phyloP scores from a whole-genome alignment of 2,113 vertebrate genomes.

The Syngnathus typhle region DNA sequence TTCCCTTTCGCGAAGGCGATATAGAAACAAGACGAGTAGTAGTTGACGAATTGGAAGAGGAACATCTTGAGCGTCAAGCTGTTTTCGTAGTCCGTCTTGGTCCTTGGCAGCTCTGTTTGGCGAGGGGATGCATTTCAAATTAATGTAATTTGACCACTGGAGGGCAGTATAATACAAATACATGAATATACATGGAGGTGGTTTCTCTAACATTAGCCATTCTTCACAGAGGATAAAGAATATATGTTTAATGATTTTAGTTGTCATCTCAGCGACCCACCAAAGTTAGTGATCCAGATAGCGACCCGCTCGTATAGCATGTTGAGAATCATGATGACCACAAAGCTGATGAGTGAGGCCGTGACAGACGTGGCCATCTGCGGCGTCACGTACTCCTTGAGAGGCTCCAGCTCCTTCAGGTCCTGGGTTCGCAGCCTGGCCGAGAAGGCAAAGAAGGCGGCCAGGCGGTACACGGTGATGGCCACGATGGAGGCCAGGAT shows the following conservation, averaged over 20 bases:
- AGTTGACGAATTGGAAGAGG: constrained; percentile 94
- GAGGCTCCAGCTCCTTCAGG: constrained; percentile 69
- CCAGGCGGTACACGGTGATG: constrained; percentile 88
- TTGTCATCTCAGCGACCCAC: constrained; percentile 58
- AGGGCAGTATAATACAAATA: too few species aligned
- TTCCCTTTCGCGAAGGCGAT: constrained; percentile 94
- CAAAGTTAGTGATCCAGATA: constrained; percentile 88
- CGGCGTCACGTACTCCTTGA: constrained; percentile 87
- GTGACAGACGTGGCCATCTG: constrained; percentile 89
- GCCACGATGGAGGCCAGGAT: constrained; percentile 87
- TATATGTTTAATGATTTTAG: too few species aligned
- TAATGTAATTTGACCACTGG: too few species aligned
- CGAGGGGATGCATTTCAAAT: not conserved
- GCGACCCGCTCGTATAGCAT: constrained; percentile 87
- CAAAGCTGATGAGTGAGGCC: constrained; percentile 85
- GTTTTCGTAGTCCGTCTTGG: constrained; percentile 89
- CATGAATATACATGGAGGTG: too few species aligned
- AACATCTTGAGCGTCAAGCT: constrained; percentile 96
- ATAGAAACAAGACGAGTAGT: constrained; percentile 95
- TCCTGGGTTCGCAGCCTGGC: constrained; percentile 58
- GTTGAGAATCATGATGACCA: constrained; percentile 90
- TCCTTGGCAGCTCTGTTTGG: constrained; percentile 83
- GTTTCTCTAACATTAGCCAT: too few species aligned
- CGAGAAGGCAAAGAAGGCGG: constrained; percentile 84
- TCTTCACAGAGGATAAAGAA: too few species aligned